phyloP scores from a whole-genome alignment of 1,140 invertebrate genomes.

The Drosophila prosaltans region DNA sequence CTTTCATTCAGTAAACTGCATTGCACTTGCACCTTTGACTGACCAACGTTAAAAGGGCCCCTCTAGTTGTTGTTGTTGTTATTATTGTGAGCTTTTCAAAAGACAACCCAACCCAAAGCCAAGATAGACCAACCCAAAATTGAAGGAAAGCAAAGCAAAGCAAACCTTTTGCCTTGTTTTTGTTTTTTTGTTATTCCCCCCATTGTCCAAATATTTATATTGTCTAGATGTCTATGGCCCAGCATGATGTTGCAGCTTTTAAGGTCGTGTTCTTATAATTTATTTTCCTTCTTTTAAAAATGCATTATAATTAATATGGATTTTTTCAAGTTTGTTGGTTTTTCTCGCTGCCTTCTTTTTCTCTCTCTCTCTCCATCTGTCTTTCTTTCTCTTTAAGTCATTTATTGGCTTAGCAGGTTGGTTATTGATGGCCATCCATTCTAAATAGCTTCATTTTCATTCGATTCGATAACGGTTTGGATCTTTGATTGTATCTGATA shows the following conservation, averaged over 20 bases:
- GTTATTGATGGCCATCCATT: conserved; percentile 55
- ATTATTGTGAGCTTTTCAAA: conserved; percentile 36
- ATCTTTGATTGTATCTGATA: conserved; percentile 6
- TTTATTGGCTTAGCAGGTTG: conserved; percentile 38
- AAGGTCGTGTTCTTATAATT: conserved; percentile 69
- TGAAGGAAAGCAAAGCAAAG: neutral
- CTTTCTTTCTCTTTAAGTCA: conserved; percentile 6
- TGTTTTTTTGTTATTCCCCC: neutral
- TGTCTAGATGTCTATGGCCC: conserved; percentile 44
- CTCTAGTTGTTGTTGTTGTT: conserved; percentile 50
- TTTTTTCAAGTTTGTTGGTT: conserved; percentile 37
- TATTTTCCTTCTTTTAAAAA: conserved; percentile 52
- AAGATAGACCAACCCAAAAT: neutral
- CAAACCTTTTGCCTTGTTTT: conserved; percentile 56
- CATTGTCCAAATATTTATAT: conserved; percentile 78
- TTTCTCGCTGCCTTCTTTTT: neutral
- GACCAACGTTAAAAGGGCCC: conserved; percentile 35
- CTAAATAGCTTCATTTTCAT: conserved; percentile 72
- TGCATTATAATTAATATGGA: conserved; percentile 73
- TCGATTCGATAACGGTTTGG: conserved; percentile 69
- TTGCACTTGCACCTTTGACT: conserved; percentile 69
- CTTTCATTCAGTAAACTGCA: neutral
- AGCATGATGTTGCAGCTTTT: conserved; percentile 69
- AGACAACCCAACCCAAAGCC: neutral
- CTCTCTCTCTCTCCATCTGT: conserved; percentile 34